Evolutionary conservation across 1,140 invertebrate genomes (phyloP), one percentile per base, ranked within the genome.

Genomic region (Diorhabda carinulata): DNA sequence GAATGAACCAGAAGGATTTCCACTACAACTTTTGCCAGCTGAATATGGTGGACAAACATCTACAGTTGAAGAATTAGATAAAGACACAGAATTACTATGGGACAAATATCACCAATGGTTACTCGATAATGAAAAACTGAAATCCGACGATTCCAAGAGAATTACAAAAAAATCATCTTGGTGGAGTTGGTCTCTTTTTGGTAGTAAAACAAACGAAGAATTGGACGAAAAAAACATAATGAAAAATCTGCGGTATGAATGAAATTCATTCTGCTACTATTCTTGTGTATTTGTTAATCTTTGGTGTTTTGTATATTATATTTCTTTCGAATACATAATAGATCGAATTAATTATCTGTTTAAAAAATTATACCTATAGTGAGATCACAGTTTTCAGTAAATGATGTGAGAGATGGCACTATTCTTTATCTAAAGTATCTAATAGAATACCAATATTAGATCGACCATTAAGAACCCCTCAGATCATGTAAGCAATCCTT

Each of bases 1-100:
- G 52, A 69, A 56, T 59, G 57, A 72, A 10, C 77, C 78, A n/a
- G 78, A 79, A 10, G 70, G 68, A 25, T 67, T 79, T n/a, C 76
- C 78, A 5, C 7, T 72, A 5, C 77, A 79, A 57, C 70, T 80
- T 2, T 60, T 79, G 44, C 79, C 79, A 5, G 70, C 67, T 47
- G 79, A 80, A 44, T 80, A 80, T 61, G 80, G 80, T 5, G 80
- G 80, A 44, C 73, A 80, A 70, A 76, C 77, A 8, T 74, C 77
- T 4, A 70, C 72, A 2, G 68, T 78, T 0, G 64, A 77, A 63
- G 78, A 80, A 61, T 61, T 81, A 25, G 76, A 78, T 47, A 62
- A 59, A 4, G 70, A 76, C 3, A 76, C 73, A 4, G 70, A 74
- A 43, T 59, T 61, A 0, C 58, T 81, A 44, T 59, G 74, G 2